Conservation (phyloP, 2,797 vertebrate species). For the Bovichtus variegatus region DNA sequence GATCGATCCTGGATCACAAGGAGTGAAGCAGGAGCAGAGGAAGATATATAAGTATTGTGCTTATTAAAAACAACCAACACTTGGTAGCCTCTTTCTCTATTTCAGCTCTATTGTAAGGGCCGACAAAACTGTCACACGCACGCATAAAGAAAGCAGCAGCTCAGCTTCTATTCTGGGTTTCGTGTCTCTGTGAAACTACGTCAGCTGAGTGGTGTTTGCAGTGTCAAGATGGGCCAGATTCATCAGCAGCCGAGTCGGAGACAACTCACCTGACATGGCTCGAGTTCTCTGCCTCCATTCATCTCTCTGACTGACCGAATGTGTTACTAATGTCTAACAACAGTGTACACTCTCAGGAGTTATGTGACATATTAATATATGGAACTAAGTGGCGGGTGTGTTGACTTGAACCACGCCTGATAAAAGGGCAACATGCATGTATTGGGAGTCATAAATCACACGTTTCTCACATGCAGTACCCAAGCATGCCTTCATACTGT, state of each 20-base stretch:
- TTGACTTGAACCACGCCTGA: background rate
- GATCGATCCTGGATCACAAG: background rate
- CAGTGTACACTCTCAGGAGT: too few relatives aligned
- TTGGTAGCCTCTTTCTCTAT: background rate
- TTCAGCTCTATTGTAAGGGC: background rate
- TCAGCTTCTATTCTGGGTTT: conserved; percentile 28
- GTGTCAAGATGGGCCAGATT: conserved; percentile 1
- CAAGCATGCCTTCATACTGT: background rate
- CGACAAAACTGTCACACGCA: background rate
- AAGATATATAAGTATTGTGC: background rate
- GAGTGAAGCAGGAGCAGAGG: too few relatives aligned
- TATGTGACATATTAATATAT: background rate
- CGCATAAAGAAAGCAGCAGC: background rate
- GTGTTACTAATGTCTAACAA: background rate
- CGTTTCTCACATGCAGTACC: conserved; percentile 32
- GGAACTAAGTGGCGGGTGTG: background rate
- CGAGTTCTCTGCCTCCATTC: background rate
- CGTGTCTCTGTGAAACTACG: conserved; percentile 2
- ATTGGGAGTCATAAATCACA: background rate
- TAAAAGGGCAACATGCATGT: background rate
- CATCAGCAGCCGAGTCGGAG: conserved; percentile 2
- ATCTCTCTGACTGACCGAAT: background rate
- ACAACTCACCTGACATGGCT: background rate
- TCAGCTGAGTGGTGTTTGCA: conserved; percentile 16
- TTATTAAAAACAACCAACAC: too few relatives aligned